Conservation (phyloP, 2,888 invertebrate genomes). For the Dugesia japonica region DNA sequence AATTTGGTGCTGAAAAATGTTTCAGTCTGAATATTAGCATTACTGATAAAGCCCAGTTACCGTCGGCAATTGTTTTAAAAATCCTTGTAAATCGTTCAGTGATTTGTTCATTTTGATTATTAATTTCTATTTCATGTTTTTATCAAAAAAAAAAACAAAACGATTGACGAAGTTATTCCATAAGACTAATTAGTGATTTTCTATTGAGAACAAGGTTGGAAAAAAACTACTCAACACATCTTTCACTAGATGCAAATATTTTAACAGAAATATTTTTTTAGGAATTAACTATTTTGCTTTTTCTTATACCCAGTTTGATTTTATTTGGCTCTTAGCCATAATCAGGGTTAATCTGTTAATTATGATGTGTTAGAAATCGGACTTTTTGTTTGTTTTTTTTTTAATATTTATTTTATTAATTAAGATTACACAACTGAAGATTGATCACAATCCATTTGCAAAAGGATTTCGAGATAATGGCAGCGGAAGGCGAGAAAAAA, state of each 20-base stretch:
- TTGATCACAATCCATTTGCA: conserved; percentile 35
- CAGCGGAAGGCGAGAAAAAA: conserved; percentile 34
- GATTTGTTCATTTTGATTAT: neutral
- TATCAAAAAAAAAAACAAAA: too few species aligned
- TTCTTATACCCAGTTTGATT: too few species aligned
- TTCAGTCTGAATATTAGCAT: neutral
- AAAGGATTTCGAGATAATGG: conserved; percentile 35
- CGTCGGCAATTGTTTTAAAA: neutral
- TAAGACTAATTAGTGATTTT: neutral
- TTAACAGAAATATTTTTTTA: neutral
- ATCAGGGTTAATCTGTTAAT: neutral
- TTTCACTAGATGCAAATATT: neutral
- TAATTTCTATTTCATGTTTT: neutral
- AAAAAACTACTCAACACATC: neutral
- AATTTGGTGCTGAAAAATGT: neutral
- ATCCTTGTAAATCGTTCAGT: neutral
- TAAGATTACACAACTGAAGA: conserved; percentile 35
- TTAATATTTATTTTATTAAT: conserved; percentile 8
- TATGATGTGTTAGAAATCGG: conserved; percentile 3
- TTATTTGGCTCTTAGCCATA: neutral
- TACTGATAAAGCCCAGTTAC: neutral
- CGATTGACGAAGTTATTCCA: too few species aligned
- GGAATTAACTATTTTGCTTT: too few species aligned
- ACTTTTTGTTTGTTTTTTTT: neutral
- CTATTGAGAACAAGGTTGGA: neutral